phyloP scores from a whole-genome alignment of 2,113 vertebrate genomes.

The Colinus virginianus region DNA sequence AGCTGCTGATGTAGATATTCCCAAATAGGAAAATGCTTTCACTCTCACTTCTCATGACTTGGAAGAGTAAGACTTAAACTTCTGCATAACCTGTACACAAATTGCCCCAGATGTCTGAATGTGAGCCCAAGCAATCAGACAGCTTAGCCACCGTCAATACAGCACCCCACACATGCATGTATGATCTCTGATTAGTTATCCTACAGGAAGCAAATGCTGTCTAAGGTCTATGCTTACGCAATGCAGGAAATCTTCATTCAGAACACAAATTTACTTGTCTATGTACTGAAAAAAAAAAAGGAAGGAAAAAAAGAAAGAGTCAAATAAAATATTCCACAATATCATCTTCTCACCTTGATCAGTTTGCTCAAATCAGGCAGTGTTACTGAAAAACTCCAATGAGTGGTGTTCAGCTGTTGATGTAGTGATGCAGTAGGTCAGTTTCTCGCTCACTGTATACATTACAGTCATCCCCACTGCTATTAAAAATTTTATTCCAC shows the following conservation, averaged over 20 bases:
- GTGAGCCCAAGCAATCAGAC: background rate
- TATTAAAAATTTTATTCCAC: background rate
- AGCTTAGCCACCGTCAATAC: background rate
- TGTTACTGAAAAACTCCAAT: background rate
- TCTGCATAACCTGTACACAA: background rate
- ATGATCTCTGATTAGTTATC: background rate
- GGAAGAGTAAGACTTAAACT: background rate
- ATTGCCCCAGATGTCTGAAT: background rate
- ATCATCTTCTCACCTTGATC: background rate
- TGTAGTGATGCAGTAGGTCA: background rate
- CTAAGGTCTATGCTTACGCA: background rate
- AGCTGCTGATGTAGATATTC: background rate
- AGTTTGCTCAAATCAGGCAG: background rate
- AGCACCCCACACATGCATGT: background rate
- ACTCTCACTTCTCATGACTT: background rate
- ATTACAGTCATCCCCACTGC: background rate
- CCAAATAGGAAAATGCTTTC: background rate
- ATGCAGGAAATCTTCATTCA: background rate
- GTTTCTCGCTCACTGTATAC: background rate
- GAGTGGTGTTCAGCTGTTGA: background rate
- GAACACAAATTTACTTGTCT: background rate
- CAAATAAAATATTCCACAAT: background rate
- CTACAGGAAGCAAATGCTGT: background rate
- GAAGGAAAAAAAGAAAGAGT: background rate
- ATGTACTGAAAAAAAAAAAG: background rate